Conservation (phyloP, 2,888 invertebrate species). For the Dryobotodes eremita region DNA sequence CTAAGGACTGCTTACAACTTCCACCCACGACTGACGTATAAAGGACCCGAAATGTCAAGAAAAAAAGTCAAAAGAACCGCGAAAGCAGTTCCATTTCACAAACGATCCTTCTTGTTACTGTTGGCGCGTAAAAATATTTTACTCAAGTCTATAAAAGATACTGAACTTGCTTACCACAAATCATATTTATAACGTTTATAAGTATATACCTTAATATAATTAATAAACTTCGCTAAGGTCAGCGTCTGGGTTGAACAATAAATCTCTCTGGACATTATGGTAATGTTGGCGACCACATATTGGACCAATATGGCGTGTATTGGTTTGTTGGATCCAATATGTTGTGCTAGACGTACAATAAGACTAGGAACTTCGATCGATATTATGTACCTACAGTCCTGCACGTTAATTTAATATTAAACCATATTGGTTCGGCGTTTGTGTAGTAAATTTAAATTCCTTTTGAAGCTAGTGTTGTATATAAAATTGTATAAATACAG, state of each 20-base stretch:
- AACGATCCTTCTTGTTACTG: constrained; percentile 33
- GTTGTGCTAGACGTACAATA: constrained; percentile 16
- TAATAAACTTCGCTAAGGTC: constrained; percentile 56
- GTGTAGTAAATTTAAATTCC: constrained; percentile 58
- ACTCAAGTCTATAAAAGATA: constrained; percentile 54
- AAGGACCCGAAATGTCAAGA: constrained; percentile 5
- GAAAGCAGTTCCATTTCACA: constrained; percentile 34
- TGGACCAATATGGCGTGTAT: constrained; percentile 53
- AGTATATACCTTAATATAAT: constrained; percentile 59
- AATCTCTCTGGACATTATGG: constrained; percentile 65
- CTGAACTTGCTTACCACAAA: constrained; percentile 57
- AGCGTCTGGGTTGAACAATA: constrained; percentile 63
- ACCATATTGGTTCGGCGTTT: constrained; percentile 31
- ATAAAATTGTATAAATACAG: constrained; percentile 13
- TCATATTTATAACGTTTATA: constrained; percentile 65
- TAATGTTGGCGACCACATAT: constrained; percentile 66
- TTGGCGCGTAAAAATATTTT: constrained; percentile 44
- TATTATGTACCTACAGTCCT: constrained; percentile 13
- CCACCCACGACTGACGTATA: background rate
- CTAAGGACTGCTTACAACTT: constrained; percentile 10
- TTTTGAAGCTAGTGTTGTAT: constrained; percentile 42
- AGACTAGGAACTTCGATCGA: constrained; percentile 38
- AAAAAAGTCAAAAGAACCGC: constrained; percentile 13
- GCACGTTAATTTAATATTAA: constrained; percentile 38
- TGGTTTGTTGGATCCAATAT: constrained; percentile 53